Evolutionary conservation across 2,113 vertebrate species (phyloP).

Genomic region (Pantherophis guttatus): DNA sequence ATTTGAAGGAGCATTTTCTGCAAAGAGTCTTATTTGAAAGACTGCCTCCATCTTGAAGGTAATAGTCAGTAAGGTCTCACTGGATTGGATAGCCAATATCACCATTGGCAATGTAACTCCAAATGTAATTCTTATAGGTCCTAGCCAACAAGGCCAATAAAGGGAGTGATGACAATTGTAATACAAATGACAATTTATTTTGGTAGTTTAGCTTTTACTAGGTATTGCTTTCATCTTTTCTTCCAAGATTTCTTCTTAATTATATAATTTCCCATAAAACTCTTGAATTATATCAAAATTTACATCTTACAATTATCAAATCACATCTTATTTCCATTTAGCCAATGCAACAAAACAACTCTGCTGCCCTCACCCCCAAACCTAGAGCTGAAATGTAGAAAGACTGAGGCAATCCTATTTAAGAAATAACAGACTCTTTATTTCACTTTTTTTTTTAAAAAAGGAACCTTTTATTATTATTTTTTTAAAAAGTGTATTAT

Average conservation of each 20-base stretch:
- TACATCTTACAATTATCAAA: neutral
- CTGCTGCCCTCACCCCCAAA: neutral
- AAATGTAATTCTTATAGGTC: neutral
- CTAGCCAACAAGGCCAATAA: neutral
- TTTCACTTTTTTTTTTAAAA: neutral
- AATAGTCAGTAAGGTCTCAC: neutral
- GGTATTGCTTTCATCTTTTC: too few relatives aligned
- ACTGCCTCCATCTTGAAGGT: neutral
- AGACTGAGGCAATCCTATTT: neutral
- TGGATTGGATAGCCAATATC: neutral
- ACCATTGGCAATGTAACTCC: neutral
- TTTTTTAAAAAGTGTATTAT: neutral
- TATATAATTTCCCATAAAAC: too few relatives aligned
- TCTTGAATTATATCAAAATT: neutral
- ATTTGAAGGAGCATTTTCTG: neutral
- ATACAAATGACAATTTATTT: neutral
- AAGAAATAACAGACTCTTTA: neutral
- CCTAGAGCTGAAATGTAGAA: neutral
- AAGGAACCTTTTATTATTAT: neutral
- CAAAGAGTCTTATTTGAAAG: neutral
- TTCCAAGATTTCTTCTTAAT: too few relatives aligned
- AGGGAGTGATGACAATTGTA: neutral
- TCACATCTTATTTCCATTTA: neutral
- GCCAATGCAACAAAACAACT: neutral
- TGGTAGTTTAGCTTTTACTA: too few relatives aligned